Base-by-base conservation (phyloP, 2,797 vertebrate species). In the Megaceryle alcyon region DNA sequence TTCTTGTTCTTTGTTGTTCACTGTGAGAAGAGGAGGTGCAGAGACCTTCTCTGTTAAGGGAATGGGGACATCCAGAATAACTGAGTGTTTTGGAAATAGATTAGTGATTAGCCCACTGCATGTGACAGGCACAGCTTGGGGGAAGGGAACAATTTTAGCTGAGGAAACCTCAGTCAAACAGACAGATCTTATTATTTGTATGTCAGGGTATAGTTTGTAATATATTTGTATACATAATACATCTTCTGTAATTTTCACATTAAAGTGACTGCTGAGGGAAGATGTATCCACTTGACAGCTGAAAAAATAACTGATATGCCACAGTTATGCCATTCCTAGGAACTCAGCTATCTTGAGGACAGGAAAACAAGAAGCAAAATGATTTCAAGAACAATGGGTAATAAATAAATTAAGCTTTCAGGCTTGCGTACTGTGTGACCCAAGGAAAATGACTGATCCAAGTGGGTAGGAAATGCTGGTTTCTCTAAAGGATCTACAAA, bases 141-240 rank as follows among this genome's bases (percentile, higher is more conserved):
- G 54, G 59, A 95, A 88, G 46, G 17, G 60, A 88, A 88, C 29
- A 93, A 56, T 37, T 79, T 71, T n/a, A 84, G 70, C 66, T 72
- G 73, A 87, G 23, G 53, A 23, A 90, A 86, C 66, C 63, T 83
- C 77, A 93, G 66, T 70, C 72, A 76, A 87, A 51, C 51, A 92
- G 75, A 20, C 19, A 89, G 44, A 82, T 81, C 64, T 91, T 90
- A 59, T 44, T 85, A 64, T 60, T 75, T 0, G 0, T 65, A 77
- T 79, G 59, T 51, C 63, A 39, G 60, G 66, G 78, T 77, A 65
- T 56, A 73, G 70, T 85, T 79, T 90, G 80, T 61, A 86, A 83
- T 31, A 16, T 88, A 76, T 95, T 93, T 94, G 59, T 91, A 76
- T 82, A 84, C 46, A 84, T 79, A 91, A 94, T 90, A 73, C 12